Percentiles rank a stretch among this genome's conserved stretches.
Evolutionary conservation across 2,888 invertebrate genomes (phyloP).

Genomic region (Pantelozetes paolii): DNA sequence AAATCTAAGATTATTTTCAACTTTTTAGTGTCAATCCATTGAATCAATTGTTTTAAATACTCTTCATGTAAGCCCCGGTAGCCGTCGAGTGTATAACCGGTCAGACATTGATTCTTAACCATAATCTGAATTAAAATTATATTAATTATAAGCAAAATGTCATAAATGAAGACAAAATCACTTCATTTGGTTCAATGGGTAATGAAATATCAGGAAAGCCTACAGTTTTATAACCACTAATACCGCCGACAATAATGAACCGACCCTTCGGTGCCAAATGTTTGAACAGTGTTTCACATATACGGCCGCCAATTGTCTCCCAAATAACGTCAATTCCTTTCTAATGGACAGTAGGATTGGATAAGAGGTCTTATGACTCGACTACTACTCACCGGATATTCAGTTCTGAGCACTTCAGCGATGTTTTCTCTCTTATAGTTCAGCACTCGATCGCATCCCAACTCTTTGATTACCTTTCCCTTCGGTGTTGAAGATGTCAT

Average conservation of each 20-base stretch:
- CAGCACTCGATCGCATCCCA: slow-evolving; percentile 33
- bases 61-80: slow-evolving; percentile 37
- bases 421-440: slow-evolving; percentile 33
- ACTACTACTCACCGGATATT: neutral
- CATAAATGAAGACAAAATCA: neutral
- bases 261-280: slow-evolving; percentile 51
- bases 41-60: slow-evolving; percentile 43
- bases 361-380: neutral
- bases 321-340: slow-evolving; percentile 47
- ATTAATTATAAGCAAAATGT: neutral
- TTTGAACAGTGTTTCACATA: slow-evolving; percentile 43
- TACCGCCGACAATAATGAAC: slow-evolving; percentile 52
- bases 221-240: slow-evolving; percentile 50
- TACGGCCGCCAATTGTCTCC: slow-evolving; percentile 46
- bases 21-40: slow-evolving; percentile 30
- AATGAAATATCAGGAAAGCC: slow-evolving; percentile 24
- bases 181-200: neutral
- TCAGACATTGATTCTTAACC: slow-evolving; percentile 42
- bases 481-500: slow-evolving; percentile 45
- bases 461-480: slow-evolving; percentile 41
- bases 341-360: neutral
- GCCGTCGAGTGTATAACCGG: slow-evolving; percentile 41
- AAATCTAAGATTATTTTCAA: slow-evolving; percentile 41
- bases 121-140: slow-evolving; percentile 11
- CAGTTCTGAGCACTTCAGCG: slow-evolving; percentile 25